Evolutionary conservation across 1,140 invertebrate genomes (phyloP), one percentile per base, ranked within the genome.

Genomic region (Drosophila gunungcola): DNA sequence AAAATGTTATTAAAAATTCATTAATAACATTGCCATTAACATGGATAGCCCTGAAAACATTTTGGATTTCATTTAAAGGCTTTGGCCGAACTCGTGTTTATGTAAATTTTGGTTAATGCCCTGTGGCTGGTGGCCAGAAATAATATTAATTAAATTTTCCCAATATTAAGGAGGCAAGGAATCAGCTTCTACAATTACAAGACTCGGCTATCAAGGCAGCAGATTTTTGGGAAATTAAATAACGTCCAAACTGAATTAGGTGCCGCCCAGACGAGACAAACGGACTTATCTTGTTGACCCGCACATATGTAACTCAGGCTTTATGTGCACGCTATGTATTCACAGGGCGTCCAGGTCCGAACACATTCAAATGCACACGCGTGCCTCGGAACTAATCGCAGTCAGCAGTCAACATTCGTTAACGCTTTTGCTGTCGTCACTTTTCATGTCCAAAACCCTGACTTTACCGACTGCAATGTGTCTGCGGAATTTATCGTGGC

Each of bases 361-460:
- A 63, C 64, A 79, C 56, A 88, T 70, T 76, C 64, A 79, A 75
- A 76, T 52, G 51, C 64, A 82, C 48, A 63, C 46, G 53, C 65
- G 80, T 73, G 62, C 53, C 45, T 39, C 27, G 48, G 58, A 67
- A 69, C 80, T 84, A 83, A 83, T 75, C 70, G 64, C 55, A 63
- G 67, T 56, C 53, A 72, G 55, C 67, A 54, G 46, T 58, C 49
- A 53, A 51, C 54, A 78, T 32, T 51, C 48, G 42, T 38, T 58
- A 75, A 60, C 54, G 46, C 49, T 34, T 51, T 56, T 41, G 78
- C 79, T 86, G 75, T 79, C 75, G 76, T 76, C 80, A 76, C 65
- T 63, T 78, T 78, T 82, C 82, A 82, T 78, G 82, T 45, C 53
- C 78, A 57, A 61, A 78, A 68, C 69, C 78, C 68, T 58, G 27